These are phyloP conservation scores for Papilio gigon DNA, from an alignment of 2,888 invertebrate genomes.

Conservation along the genomic window DNA sequence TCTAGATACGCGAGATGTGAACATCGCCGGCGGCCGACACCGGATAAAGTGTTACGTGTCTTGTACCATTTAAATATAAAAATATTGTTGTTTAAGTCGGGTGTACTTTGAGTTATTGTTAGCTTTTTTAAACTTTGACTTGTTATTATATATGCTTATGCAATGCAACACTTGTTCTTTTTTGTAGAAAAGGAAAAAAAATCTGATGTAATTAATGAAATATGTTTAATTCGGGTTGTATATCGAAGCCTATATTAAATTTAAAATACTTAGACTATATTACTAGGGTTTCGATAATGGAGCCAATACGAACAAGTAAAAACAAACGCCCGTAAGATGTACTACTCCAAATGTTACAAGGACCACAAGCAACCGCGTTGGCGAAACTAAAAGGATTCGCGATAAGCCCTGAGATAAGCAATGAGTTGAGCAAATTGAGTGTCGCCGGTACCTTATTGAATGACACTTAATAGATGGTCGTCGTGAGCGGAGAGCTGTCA, in stretches of 20 bases:
- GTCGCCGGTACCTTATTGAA: constrained; percentile 36
- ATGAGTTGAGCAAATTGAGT: constrained; percentile 36
- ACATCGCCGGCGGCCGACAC: constrained; percentile 49
- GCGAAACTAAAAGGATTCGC: constrained; percentile 13
- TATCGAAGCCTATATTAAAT: too few species aligned
- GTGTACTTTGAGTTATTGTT: background rate
- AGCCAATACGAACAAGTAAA: background rate
- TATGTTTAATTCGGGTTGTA: too few species aligned
- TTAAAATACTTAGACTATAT: too few species aligned
- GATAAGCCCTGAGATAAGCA: too few species aligned
- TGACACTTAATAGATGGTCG: constrained; percentile 39
- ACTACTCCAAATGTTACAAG: background rate
- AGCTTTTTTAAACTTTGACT: too few species aligned
- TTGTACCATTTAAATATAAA: constrained; percentile 41
- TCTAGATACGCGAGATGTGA: constrained; percentile 60
- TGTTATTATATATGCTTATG: too few species aligned
- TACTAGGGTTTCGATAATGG: background rate
- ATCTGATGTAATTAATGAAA: too few species aligned
- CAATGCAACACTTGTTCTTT: too few species aligned
- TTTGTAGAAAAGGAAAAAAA: too few species aligned
- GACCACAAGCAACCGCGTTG: constrained; percentile 1
- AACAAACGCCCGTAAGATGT: background rate
- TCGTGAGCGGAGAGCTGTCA: constrained; percentile 34
- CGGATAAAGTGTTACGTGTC: constrained; percentile 22
- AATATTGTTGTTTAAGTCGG: constrained; percentile 2